A percentile compares a stretch with the other conserved stretches of the same genome.
These are phyloP conservation scores for Xanthorhoe designata DNA, from an alignment of 2,888 invertebrate genomes.

Conservation along the genomic window DNA sequence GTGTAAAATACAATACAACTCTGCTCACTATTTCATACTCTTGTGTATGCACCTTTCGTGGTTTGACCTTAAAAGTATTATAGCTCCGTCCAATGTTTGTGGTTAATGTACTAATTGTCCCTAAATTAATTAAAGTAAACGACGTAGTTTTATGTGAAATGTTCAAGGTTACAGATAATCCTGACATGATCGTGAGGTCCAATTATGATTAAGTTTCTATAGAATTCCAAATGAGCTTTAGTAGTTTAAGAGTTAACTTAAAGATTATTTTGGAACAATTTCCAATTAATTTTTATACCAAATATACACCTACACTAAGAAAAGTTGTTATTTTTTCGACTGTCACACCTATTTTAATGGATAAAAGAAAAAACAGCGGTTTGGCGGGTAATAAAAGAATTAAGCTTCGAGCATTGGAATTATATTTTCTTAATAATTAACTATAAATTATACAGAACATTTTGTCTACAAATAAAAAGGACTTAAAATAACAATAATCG, in stretches of 20 bases:
- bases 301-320: conserved; percentile 70
- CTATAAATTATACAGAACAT: conserved; percentile 3
- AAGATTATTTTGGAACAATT: conserved; percentile 66
- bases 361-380: too few relatives aligned
- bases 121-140: conserved; percentile 5
- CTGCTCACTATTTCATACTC: conserved; percentile 3
- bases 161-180: conserved; percentile 16
- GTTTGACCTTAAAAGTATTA: conserved; percentile 11
- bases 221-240: conserved; percentile 46
- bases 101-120: conserved; percentile 10
- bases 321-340: conserved; percentile 40
- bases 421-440: conserved; percentile 59
- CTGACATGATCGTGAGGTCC: conserved; percentile 24
- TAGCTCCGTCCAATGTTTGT: conserved; percentile 32
- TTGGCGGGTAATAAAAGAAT: conserved; percentile 38
- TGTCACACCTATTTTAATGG: background rate
- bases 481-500: conserved; percentile 1
- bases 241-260: conserved; percentile 59
- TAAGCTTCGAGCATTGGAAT: conserved; percentile 66
- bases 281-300: conserved; percentile 80
- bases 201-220: conserved; percentile 36
- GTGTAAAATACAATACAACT: background rate
- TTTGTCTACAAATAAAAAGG: background rate
- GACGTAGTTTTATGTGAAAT: conserved; percentile 18
- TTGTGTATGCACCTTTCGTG: conserved; percentile 10